Base-by-base conservation (phyloP, 2,797 vertebrate species). In the Poeciliopsis turneri region DNA sequence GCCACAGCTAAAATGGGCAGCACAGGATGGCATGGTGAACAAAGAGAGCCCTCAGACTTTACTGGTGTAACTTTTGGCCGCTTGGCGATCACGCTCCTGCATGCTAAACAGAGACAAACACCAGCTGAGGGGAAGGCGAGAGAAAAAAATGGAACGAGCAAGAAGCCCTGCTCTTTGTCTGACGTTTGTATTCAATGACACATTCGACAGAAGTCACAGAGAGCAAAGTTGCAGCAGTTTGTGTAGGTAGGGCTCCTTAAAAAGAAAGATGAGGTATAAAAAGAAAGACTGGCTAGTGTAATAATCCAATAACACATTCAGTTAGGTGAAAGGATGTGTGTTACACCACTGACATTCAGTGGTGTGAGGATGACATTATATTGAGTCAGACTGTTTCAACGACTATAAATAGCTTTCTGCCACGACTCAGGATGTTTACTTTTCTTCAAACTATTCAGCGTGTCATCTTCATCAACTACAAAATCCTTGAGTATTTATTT, bases 301-400 rank as follows among this genome's bases (percentile, higher is more conserved):
- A 91, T 90, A 87, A 83, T 87, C 91, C 88, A 89, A 82, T 87
- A 87, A 86, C 71, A 81, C 84, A 90, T 92, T 89, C 89, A 39
- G 78, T 1, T 66, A 76, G 75, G 87, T 81, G 82, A 86, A 84
- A 81, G 76, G 74, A 88, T 84, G 79, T 30, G 72, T 75, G 76
- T 68, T 81, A 82, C 41, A 72, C 43, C 39, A 41, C 39, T 69
- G 59, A 84, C 28, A 2, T 82, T 57, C 57, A 73, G 47, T 18
- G 30, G 47, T 18, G 64, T 68, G 64, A 73, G 25, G 51, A 69
- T 43, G 51, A 80, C 23, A 70, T 12, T 5, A 57, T 71, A 80
- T 72, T 55, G 47, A 84, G 78, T 53, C 47, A 68, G 57, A 55
- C 57, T n/a, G 61, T 73, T 72, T 74, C 28, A 20, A 59, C 23